Conservation (phyloP, 2,888 invertebrate genomes). For the Geophilus truncorum region DNA sequence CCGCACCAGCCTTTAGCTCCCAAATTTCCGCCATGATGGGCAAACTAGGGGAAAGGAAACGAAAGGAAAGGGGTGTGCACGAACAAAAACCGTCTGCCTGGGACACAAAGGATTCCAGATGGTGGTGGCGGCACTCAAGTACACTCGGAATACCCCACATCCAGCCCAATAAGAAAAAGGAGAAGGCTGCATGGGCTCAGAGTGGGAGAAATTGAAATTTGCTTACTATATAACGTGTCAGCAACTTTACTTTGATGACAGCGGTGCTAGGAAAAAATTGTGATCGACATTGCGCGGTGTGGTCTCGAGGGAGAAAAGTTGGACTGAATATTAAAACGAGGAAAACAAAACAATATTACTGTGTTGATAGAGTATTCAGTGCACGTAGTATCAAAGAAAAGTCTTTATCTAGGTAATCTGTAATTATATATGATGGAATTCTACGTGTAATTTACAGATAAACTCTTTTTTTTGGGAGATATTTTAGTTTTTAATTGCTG, state of each 20-base stretch:
- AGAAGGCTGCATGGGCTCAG: too few species aligned
- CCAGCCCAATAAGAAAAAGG: neutral
- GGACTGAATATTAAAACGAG: neutral
- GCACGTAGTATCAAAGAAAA: too few species aligned
- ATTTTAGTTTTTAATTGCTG: too few species aligned
- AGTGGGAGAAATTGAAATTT: neutral
- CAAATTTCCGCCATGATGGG: conserved; percentile 6
- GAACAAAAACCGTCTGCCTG: neutral
- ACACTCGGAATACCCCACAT: neutral
- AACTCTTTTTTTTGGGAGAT: too few species aligned
- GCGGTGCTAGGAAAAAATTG: neutral
- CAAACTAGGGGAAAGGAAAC: neutral
- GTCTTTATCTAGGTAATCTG: too few species aligned
- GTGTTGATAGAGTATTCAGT: neutral
- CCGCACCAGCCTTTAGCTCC: neutral
- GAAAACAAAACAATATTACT: neutral
- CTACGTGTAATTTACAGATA: too few species aligned
- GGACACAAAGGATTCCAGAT: conserved; percentile 29
- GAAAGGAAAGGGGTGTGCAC: neutral
- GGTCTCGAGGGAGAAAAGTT: neutral
- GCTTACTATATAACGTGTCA: neutral
- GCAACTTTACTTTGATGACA: neutral
- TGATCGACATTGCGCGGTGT: neutral
- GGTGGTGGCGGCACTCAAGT: neutral
- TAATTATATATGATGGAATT: too few species aligned